Base-by-base conservation (phyloP, 2,888 invertebrate species). In the Neoaliturus tenellus region DNA sequence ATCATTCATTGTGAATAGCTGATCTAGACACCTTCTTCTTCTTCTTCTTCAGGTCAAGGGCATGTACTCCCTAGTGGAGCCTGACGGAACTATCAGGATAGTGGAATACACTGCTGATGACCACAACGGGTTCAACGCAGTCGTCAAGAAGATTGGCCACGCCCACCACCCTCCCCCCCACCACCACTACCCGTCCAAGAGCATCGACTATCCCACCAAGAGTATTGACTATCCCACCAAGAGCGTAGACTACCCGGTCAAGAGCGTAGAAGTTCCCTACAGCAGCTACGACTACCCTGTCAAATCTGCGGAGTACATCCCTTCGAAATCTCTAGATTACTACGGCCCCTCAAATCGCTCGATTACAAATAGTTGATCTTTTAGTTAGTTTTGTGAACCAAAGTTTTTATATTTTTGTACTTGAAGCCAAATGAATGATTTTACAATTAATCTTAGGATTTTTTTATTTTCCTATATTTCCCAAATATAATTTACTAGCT, bases 21-120 rank as follows among this genome's bases (percentile, higher is more conserved):
- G n/a, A n/a, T n/a, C n/a, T n/a, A 44, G 10, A 44, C 17, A 55
- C 17, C 17, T 55, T 55, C 8, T 55, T 55, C 17, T 17, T 75
- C 23, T 44, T 5, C 8, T 75, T 48, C 20, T n/a, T 5, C 48
- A 75, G 75, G 91, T 91, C 78, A 90, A 90, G 84, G 91, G 91
- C 8, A 90, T 90, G 87, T 91, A 91, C 88, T 90, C 90, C 48
- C 86, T 88, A 75, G 84, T 88, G 81, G 86, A 87, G 67, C 88
- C 88, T 81, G 87, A 87, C 84, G 87, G 88, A 23, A 84, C 86
- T 48, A 81, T 86, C 69, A 83, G 88, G n/a, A 83, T 87, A 8
- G 88, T 88, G 35, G 88, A 88, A 51, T 88, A 88, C 86, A 87
- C 87, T n/a, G 88, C 87, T 1, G 88, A 88, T 85, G 84, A 87